Evolutionary conservation across 2,113 vertebrate species (phyloP), one percentile per base, ranked within the genome.

Genomic region (Osmerus eperlanus): DNA sequence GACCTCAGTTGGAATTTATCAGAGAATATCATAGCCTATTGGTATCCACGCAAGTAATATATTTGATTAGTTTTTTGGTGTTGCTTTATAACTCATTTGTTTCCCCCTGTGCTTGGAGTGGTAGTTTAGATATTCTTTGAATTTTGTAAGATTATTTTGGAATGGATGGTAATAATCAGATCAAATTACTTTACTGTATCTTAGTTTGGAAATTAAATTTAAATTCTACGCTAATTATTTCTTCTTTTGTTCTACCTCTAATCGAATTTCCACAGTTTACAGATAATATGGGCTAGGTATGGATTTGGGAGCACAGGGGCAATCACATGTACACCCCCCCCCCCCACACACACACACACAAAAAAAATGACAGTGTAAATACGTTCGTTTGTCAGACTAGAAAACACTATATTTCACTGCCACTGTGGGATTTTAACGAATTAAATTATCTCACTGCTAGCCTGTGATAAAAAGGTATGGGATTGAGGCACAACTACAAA

Each of bases 381-480:
- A 78, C 62, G 62, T 75, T 76, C 88, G 82, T 85, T 85, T 89
- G 86, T 88, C 87, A 89, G 78, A 78, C 78, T 84, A 84, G 81
- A 85, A 88, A 91, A 90, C 88, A 87, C 85, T 81, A 88, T 87
- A 89, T 88, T 88, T 83, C 79, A 74, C 61, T 70, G 71, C 68
- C 84, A 87, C 84, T 78, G 84, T 84, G 83, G 87, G 86, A 88
- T 92, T 89, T 90, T 79, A 87, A 85, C 83, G 86, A 89, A 90
- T 91, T 86, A 89, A 84, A 87, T 86, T 84, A 88, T 86, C 85
- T 86, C 82, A 86, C 82, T 87, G 90, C 80, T 79, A 19, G 84
- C 61, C 79, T 81, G 81, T 84, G 83, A 89, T 89, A 85, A 89
- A 79, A 80, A 81, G 81, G 79, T 77, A 71, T 79, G 75, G 87